A percentile compares a stretch with the other conserved stretches of the same genome.
Evolutionary conservation across 2,888 invertebrate genomes (phyloP).

Genomic region (Choreutis nemorana): DNA sequence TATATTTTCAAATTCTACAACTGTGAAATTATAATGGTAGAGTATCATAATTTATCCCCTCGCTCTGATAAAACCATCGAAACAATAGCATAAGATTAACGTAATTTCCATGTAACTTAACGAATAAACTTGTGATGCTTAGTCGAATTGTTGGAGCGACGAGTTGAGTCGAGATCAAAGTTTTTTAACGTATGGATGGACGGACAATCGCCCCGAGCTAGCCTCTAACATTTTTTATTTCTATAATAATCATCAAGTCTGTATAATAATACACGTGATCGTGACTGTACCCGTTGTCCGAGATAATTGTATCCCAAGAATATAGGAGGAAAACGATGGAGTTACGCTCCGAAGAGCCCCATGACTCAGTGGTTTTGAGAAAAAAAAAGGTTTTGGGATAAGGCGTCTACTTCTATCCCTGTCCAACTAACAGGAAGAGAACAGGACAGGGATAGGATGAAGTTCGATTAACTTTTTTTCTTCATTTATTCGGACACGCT

Average conservation of each 20-base stretch:
- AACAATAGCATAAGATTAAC: too few relatives aligned
- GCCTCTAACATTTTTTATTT: slow-evolving; percentile 29
- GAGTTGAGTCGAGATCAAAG: too few relatives aligned
- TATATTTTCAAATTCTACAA: too few relatives aligned
- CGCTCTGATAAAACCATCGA: too few relatives aligned
- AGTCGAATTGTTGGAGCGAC: too few relatives aligned
- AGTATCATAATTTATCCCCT: too few relatives aligned
- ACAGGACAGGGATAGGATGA: slow-evolving; percentile 23
- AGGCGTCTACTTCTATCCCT: slow-evolving; percentile 22
- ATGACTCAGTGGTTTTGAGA: slow-evolving; percentile 40
- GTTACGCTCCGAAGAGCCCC: slow-evolving; percentile 43
- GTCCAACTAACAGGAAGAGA: slow-evolving; percentile 10
- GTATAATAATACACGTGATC: slow-evolving; percentile 11
- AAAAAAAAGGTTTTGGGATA: slow-evolving; percentile 20
- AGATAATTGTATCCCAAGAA: slow-evolving; percentile 58
- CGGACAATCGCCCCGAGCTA: slow-evolving; percentile 12
- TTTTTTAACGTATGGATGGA: not conserved
- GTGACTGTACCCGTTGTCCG: slow-evolving; percentile 16
- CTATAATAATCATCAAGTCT: slow-evolving; percentile 21
- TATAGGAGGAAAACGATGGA: slow-evolving; percentile 42
- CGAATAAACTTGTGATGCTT: too few relatives aligned
- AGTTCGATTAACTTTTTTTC: slow-evolving; percentile 43
- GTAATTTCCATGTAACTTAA: not conserved
- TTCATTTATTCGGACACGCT: slow-evolving; percentile 19
- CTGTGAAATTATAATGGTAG: too few relatives aligned